Conservation (phyloP, 1,140 invertebrate genomes). For the Neodiprion lecontei region DNA sequence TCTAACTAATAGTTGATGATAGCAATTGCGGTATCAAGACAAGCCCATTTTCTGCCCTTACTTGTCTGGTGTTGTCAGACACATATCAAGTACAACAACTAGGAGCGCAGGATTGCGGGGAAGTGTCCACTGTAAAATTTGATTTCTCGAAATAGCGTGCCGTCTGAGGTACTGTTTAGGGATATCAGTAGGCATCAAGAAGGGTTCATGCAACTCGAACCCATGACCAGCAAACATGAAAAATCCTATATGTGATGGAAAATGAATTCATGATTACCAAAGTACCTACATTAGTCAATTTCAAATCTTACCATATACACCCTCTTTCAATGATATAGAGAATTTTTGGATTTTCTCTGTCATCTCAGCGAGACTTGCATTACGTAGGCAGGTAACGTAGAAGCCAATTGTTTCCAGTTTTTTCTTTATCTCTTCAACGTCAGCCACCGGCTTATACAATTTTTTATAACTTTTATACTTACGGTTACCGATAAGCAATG, state of each 20-base stretch:
- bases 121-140: conserved; percentile 44
- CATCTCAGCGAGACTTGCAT: conserved; percentile 48
- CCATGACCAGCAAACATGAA: conserved; percentile 58
- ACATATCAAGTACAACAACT: conserved; percentile 53
- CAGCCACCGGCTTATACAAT: conserved; percentile 47
- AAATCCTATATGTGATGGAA: conserved; percentile 37
- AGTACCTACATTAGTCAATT: conserved; percentile 8
- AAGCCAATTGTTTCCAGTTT: conserved; percentile 51
- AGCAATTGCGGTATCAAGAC: background rate
- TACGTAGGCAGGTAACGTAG: conserved; percentile 47
- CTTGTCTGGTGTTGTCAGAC: conserved; percentile 48
- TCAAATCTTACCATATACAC: conserved; percentile 45
- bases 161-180: conserved; percentile 43
- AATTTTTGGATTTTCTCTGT: conserved; percentile 48
- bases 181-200: conserved; percentile 51
- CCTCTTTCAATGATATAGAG: conserved; percentile 39
- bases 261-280: conserved; percentile 10
- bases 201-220: conserved; percentile 55
- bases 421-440: conserved; percentile 45
- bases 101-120: conserved; percentile 49
- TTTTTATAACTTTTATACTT: conserved; percentile 42
- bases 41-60: conserved; percentile 18
- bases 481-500: conserved; percentile 52
- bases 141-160: conserved; percentile 51
- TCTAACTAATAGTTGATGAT: background rate